Conservation (phyloP, 1,140 invertebrate genomes). For the Aphaenogaster floridana region DNA sequence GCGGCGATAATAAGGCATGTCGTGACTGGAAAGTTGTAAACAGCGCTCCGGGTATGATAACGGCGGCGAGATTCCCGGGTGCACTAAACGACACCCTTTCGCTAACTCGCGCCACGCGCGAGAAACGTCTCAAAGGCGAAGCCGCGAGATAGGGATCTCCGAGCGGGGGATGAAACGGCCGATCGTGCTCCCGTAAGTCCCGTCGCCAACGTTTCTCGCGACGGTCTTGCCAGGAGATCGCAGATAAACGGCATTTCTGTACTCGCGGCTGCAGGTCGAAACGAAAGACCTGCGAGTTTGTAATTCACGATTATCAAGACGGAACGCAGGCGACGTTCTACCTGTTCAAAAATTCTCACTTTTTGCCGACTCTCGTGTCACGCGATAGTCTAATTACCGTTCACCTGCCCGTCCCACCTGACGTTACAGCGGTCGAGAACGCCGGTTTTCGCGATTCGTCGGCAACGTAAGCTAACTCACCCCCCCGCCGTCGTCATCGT, state of each 20-base stretch:
- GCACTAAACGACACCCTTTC: not conserved
- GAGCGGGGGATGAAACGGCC: constrained; percentile 1
- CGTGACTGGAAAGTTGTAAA: constrained; percentile 65
- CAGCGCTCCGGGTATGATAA: constrained; percentile 48
- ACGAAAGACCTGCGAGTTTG: not conserved
- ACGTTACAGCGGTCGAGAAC: constrained; percentile 17
- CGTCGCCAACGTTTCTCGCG: not conserved
- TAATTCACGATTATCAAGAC: constrained; percentile 20
- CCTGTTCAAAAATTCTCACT: constrained; percentile 11
- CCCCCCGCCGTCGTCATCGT: constrained; percentile 6
- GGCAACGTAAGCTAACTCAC: constrained; percentile 30
- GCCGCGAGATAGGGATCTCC: constrained; percentile 19
- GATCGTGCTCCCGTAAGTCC: constrained; percentile 1
- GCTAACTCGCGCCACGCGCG: not conserved
- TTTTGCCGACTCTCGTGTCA: constrained; percentile 47
- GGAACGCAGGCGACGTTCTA: not conserved
- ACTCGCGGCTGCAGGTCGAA: not conserved
- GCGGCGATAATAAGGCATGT: constrained; percentile 52
- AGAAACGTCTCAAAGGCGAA: constrained; percentile 1
- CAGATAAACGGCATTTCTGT: constrained; percentile 13
- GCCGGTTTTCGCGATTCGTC: not conserved
- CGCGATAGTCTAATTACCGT: constrained; percentile 73
- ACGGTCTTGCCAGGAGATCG: not conserved
- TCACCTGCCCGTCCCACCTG: constrained; percentile 21
- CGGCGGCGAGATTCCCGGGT: constrained; percentile 42